phyloP scores from a whole-genome alignment of 2,113 vertebrate genomes.

The Tenrec ecaudatus region DNA sequence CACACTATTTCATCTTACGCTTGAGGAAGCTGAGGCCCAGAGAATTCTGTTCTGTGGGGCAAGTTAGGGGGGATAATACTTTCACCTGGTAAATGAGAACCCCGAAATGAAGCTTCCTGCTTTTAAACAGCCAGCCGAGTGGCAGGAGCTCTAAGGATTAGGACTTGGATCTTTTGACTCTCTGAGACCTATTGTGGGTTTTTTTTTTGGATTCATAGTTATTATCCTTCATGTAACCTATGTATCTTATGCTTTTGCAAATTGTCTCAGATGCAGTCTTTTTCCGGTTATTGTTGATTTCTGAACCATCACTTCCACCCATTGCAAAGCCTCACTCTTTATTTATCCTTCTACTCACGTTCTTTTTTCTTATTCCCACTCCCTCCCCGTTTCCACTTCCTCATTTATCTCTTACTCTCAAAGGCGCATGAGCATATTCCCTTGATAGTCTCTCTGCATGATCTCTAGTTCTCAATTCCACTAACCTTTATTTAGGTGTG shows the following conservation, averaged over 20 bases:
- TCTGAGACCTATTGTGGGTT: background rate
- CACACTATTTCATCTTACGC: background rate
- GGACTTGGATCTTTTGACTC: background rate
- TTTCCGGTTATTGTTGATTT: background rate
- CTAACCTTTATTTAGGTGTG: conserved; percentile 28
- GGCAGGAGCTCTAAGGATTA: background rate
- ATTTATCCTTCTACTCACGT: conserved; percentile 24
- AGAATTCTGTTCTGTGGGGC: conserved; percentile 37
- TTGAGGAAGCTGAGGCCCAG: background rate
- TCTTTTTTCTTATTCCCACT: background rate
- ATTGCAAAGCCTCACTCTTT: conserved; percentile 45
- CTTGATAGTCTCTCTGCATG: conserved; percentile 17
- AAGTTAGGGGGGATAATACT: background rate
- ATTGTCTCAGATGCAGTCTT: conserved; percentile 19
- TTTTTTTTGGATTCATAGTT: conserved; percentile 26
- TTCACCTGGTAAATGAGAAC: conserved; percentile 50
- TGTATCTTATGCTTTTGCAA: conserved; percentile 17
- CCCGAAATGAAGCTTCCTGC: conserved; percentile 25
- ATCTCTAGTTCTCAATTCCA: conserved; percentile 32
- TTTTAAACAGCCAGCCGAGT: background rate
- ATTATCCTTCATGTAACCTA: conserved; percentile 39
- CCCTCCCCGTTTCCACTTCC: background rate
- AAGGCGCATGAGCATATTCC: background rate
- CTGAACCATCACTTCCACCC: conserved; percentile 6
- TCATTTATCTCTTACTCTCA: background rate